Percentiles rank a stretch among this genome's conserved stretches.
Conservation (phyloP, 2,113 vertebrate genomes). For the Synodontis membranacea region DNA sequence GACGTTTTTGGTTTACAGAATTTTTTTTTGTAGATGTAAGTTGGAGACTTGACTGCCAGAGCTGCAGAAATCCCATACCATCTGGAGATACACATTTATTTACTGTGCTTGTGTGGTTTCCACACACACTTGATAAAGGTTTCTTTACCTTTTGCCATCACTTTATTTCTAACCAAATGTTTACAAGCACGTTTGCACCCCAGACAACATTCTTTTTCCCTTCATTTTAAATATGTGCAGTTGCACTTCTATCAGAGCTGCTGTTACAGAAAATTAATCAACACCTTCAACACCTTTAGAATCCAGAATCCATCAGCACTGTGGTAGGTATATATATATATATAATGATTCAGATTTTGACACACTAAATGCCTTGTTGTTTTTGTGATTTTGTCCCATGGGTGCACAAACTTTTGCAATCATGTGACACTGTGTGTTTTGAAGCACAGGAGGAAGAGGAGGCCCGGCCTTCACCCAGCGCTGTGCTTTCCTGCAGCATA, state of each 20-base stretch:
- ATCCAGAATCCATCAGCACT: too few species aligned
- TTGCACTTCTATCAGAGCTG: not conserved
- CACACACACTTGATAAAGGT: too few species aligned
- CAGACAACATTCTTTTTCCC: not conserved
- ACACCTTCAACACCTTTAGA: too few species aligned
- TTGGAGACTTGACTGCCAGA: not conserved
- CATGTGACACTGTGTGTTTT: not conserved
- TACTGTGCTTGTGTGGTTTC: too few species aligned
- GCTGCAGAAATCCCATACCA: not conserved
- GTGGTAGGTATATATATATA: not conserved
- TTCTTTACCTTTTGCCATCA: not conserved
- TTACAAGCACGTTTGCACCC: not conserved
- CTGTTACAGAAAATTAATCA: not conserved
- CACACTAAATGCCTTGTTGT: not conserved
- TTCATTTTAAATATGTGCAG: not conserved
- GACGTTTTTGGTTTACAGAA: not conserved
- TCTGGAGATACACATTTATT: too few species aligned
- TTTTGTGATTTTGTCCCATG: too few species aligned
- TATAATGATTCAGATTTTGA: not conserved
- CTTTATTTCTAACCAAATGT: not conserved
- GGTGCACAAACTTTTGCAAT: not conserved
- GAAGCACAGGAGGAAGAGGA: conserved; percentile 48
- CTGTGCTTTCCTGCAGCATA: not conserved
- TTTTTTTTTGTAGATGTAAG: not conserved
- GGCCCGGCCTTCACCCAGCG: conserved; percentile 51